These are phyloP conservation scores for Laothoe populi DNA, from an alignment of 2,888 invertebrate genomes.

Conservation along the genomic window DNA sequence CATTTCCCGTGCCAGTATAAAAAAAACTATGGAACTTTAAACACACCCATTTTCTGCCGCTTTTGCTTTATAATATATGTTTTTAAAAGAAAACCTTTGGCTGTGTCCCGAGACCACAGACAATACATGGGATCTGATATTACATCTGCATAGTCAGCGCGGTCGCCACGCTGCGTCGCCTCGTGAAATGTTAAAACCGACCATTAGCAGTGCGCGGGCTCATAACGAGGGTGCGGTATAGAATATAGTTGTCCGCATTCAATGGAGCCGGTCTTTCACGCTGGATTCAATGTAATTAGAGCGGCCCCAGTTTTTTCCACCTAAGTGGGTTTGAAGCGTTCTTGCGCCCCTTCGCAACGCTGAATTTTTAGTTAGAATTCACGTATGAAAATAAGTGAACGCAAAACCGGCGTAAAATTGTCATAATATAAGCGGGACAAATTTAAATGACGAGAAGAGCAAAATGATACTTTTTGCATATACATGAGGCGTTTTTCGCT, in stretches of 20 bases:
- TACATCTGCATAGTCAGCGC: conserved; percentile 4
- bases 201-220: conserved; percentile 47
- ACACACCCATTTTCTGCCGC: not conserved
- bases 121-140: not conserved
- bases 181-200: conserved; percentile 37
- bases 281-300: conserved; percentile 78
- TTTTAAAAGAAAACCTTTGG: not conserved
- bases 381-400: conserved; percentile 37
- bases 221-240: conserved; percentile 39
- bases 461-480: conserved; percentile 19
- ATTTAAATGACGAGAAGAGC: conserved; percentile 12
- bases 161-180: not conserved
- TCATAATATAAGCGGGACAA: conserved; percentile 23
- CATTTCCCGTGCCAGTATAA: too few species aligned
- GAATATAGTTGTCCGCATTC: conserved; percentile 56
- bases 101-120: not conserved
- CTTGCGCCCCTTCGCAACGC: conserved; percentile 49
- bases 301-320: conserved; percentile 67
- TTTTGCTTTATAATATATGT: not conserved
- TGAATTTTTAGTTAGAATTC: conserved; percentile 33
- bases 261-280: conserved; percentile 69
- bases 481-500: conserved; percentile 18
- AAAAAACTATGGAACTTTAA: not conserved
- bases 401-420: conserved; percentile 24
- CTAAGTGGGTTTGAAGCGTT: conserved; percentile 69